Conservation (phyloP, 2,888 invertebrate genomes). For the Globia sparganii region DNA sequence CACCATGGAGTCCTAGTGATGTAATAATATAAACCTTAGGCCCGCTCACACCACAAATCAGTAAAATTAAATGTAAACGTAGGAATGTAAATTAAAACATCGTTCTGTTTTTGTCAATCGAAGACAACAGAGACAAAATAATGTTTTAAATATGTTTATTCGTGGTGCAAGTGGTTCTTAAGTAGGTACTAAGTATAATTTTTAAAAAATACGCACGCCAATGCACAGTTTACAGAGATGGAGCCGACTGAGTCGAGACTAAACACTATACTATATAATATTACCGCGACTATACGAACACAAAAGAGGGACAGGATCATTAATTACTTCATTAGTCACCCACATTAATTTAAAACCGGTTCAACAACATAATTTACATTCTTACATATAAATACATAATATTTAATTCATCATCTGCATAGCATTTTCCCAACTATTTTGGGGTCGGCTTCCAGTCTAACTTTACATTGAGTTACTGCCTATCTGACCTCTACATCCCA, state of each 20-base stretch:
- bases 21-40: neutral
- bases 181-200: neutral
- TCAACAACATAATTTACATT: neutral
- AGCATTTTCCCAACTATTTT: no score
- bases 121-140: neutral
- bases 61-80: no score
- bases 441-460: no score
- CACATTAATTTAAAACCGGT: conserved; percentile 16
- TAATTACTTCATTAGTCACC: neutral
- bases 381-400: no score
- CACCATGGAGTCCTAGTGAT: neutral
- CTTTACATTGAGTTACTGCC: no score
- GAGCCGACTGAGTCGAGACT: neutral
- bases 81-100: no score
- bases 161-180: neutral
- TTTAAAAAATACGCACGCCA: neutral
- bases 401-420: neutral
- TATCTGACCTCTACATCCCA: no score
- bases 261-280: neutral
- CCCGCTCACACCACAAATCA: no score
- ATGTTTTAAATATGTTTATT: neutral
- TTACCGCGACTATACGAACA: no score
- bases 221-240: neutral
- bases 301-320: neutral
- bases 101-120: neutral